A percentile compares a stretch with the other conserved stretches of the same genome.
Evolutionary conservation across 2,113 vertebrate genomes (phyloP).

Genomic region (Myiozetetes cayanensis): DNA sequence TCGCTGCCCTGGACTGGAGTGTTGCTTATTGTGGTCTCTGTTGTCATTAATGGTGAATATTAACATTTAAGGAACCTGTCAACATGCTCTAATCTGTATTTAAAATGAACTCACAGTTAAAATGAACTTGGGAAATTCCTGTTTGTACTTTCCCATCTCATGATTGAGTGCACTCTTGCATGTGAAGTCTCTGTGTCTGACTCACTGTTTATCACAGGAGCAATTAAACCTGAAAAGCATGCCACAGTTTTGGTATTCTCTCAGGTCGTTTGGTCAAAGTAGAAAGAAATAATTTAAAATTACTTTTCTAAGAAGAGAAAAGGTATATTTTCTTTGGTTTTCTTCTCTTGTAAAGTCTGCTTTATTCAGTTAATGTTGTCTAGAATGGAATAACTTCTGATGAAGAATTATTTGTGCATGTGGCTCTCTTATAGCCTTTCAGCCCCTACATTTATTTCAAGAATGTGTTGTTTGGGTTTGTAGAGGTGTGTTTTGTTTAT

Average conservation of each 20-base stretch:
- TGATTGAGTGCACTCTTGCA: neutral
- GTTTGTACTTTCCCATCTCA: constrained; percentile 27
- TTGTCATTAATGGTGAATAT: neutral
- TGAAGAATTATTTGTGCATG: neutral
- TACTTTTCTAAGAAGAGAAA: neutral
- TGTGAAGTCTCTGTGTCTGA: neutral
- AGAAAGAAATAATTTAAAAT: neutral
- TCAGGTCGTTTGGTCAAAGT: neutral
- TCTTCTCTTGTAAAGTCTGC: neutral
- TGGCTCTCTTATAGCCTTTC: neutral
- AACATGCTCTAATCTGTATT: neutral
- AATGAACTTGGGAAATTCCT: neutral
- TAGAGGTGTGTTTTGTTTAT: neutral
- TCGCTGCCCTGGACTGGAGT: neutral
- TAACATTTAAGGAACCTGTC: neutral
- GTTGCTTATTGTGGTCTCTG: neutral
- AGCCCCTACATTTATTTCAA: neutral
- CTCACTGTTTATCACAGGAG: neutral
- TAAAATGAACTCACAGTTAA: neutral
- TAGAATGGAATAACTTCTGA: neutral
- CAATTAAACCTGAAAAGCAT: constrained; percentile 40
- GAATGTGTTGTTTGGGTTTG: neutral
- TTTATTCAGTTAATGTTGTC: neutral
- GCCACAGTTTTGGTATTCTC: neutral
- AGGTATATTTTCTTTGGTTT: neutral